These are phyloP conservation scores for Cossypha dichroa DNA, from an alignment of 2,797 vertebrate species.

Conservation along the genomic window DNA sequence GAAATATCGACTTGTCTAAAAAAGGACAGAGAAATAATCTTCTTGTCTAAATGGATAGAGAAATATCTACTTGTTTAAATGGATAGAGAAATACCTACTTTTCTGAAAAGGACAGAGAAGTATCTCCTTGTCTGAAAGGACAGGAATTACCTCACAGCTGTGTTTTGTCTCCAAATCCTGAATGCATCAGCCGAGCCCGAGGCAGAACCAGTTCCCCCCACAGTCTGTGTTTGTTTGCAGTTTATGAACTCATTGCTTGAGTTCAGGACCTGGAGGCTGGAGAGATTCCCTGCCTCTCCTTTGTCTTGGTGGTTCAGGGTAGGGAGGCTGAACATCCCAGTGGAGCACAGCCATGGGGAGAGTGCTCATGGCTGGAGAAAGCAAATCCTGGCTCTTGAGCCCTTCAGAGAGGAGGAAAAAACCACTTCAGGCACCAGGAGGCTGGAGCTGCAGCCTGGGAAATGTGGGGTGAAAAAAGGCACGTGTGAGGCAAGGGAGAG, in stretches of 20 bases:
- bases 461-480: not conserved
- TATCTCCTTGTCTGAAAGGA: constrained; percentile 20
- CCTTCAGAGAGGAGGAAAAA: not conserved
- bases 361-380: not conserved
- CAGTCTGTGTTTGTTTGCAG: not conserved
- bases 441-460: not conserved
- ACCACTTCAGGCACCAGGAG: not conserved
- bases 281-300: not conserved
- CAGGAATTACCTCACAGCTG: constrained; percentile 75
- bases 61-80: not conserved
- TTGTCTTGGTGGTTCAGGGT: not conserved
- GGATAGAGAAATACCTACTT: constrained; percentile 61
- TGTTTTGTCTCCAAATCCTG: constrained; percentile 43
- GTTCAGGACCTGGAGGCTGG: not conserved
- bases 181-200: constrained; percentile 8
- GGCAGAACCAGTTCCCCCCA: not conserved
- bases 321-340: not conserved
- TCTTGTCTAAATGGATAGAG: constrained; percentile 63
- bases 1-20: not conserved
- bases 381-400: constrained; percentile 15
- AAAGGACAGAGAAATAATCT: constrained; percentile 59
- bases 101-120: constrained; percentile 62
- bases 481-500: not conserved
- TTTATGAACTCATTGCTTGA: not conserved
- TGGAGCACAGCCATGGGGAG: not conserved